Base-by-base conservation (phyloP, 2,888 invertebrate species). In the Phortica magna region DNA sequence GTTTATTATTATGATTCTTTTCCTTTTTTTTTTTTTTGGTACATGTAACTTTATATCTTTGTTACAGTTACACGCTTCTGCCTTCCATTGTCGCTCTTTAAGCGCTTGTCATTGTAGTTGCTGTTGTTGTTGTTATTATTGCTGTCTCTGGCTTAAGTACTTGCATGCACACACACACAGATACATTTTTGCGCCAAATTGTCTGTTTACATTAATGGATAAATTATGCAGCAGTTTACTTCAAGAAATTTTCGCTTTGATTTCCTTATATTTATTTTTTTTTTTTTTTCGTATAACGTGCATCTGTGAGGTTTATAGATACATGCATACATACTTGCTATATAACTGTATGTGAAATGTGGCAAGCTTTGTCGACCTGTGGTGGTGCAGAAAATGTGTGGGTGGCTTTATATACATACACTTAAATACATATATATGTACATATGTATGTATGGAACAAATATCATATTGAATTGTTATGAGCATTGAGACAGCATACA, bases 151-250 rank as follows among this genome's bases (percentile, higher is more conserved):
- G 59, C 59, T 19, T 59, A 55, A n/a, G n/a, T n/a, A 55, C 59
- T 59, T n/a, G 17, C 19, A 5, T 9, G 5, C 5, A 17, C 17
- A 19, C 17, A 17, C 17, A 19, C n/a, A 19, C 1, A 59, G 9
- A 53, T 70, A 53, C n/a, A 53, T 78, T 80, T 82, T 73, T 74
- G 75, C 74, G 76, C 64, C 80, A 88, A 88, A 84, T 87, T 83
- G 88, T 83, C 80, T 88, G 88, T 87, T 88, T 86, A 82, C 85
- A 83, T 85, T 83, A 83, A 85, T 83, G 85, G 84, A 83, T 83
- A 83, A 88, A 88, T 88, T 88, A 88, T 88, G 88, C 85, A 85
- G 79, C 79, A 82, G 81, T 81, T 83, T 78, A 83, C 79, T 79
- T 83, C 19, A 71, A 22, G 55, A 71, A 55, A 48, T 53, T 71